Evolutionary conservation across 2,113 vertebrate genomes (phyloP).

Genomic region (Pionites leucogaster): DNA sequence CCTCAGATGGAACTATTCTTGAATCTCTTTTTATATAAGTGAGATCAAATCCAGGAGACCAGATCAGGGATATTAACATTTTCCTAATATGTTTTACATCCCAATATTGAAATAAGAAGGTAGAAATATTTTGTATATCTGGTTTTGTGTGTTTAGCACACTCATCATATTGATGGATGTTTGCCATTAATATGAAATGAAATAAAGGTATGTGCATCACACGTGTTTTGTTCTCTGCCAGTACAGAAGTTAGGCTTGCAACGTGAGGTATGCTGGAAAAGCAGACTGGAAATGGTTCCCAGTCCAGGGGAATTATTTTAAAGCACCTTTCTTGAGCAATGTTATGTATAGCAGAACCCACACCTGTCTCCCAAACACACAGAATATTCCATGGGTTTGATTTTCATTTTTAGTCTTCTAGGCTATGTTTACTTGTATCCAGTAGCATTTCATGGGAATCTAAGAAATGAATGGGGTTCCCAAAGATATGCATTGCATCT

Average conservation of each 20-base stretch:
- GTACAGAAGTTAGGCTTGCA: neutral
- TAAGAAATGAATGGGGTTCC: neutral
- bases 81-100: neutral
- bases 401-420: neutral
- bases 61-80: neutral
- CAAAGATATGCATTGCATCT: neutral
- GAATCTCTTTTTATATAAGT: neutral
- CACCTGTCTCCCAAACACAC: neutral
- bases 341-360: neutral
- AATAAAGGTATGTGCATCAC: neutral
- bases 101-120: neutral
- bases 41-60: neutral
- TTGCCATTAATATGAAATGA: neutral
- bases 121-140: neutral
- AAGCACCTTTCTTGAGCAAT: neutral
- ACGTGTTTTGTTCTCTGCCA: neutral
- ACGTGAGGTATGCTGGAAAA: neutral
- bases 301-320: neutral
- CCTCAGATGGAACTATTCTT: neutral
- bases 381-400: neutral
- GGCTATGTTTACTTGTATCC: neutral
- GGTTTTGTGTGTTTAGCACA: neutral
- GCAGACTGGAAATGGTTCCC: neutral
- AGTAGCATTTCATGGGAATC: neutral
- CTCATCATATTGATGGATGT: neutral